Evolutionary conservation across 1,140 invertebrate genomes (phyloP).

Genomic region (Helicorthomorpha holstii): DNA sequence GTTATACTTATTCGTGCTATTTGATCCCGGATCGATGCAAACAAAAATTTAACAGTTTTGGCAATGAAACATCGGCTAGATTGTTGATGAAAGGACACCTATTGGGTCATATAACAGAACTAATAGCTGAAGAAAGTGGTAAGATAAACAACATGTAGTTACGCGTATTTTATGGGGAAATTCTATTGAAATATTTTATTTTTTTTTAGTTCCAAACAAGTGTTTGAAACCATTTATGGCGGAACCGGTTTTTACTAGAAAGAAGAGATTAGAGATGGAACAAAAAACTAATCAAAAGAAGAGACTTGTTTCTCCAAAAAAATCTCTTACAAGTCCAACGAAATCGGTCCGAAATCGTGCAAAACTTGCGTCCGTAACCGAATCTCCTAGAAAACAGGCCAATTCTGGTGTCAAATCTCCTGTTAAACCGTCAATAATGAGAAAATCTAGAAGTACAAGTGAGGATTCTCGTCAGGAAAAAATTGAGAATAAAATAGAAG

Average conservation of each 20-base stretch:
- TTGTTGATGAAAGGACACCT: conserved; percentile 36
- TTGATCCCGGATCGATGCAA: conserved; percentile 30
- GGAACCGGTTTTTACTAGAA: conserved; percentile 17
- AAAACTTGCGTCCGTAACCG: not conserved
- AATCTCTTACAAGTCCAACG: not conserved
- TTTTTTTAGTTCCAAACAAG: too few species aligned
- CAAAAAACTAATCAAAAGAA: not conserved
- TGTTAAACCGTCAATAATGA: not conserved
- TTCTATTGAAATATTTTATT: too few species aligned
- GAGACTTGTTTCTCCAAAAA: not conserved
- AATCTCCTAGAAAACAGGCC: too few species aligned
- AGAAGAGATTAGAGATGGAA: conserved; percentile 15
- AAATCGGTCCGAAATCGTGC: not conserved
- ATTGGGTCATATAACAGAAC: conserved; percentile 28
- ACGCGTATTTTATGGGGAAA: too few species aligned
- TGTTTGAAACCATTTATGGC: conserved; percentile 20
- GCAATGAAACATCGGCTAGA: conserved; percentile 35
- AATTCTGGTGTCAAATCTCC: not conserved
- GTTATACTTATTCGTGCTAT: conserved; percentile 36
- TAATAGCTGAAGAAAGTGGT: conserved; percentile 12
- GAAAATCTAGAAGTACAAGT: not conserved
- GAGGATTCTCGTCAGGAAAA: not conserved
- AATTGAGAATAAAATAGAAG: not conserved
- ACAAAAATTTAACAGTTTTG: conserved; percentile 37
- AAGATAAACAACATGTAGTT: not conserved